Evolutionary conservation across 2,113 vertebrate species (phyloP).

Genomic region (Mastomys coucha): DNA sequence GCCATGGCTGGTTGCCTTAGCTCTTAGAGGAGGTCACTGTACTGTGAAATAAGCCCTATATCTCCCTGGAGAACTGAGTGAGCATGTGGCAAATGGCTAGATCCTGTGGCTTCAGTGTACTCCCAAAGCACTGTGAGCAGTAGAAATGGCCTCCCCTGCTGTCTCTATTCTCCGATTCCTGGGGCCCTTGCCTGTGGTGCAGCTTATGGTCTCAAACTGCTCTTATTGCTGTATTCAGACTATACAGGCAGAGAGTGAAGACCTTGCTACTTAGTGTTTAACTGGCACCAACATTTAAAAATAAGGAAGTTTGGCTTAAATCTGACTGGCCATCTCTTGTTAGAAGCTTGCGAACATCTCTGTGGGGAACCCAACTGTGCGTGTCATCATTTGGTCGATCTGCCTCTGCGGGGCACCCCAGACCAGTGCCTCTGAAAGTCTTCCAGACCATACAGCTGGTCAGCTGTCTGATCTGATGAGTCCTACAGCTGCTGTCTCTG

Average conservation of each 20-base stretch:
- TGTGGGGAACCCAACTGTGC: not conserved
- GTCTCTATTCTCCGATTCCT: not conserved
- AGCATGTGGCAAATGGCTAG: not conserved
- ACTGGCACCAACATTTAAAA: slow-evolving; percentile 2
- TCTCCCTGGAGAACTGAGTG: not conserved
- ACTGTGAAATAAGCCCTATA: not conserved
- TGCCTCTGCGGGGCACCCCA: not conserved
- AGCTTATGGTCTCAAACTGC: not conserved
- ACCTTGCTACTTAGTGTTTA: not conserved
- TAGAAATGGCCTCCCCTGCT: not conserved
- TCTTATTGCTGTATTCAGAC: not conserved
- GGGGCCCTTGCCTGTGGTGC: not conserved
- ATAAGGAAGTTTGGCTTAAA: not conserved
- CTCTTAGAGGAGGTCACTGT: not conserved
- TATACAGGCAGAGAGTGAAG: not conserved
- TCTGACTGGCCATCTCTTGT: not conserved
- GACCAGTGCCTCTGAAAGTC: not conserved
- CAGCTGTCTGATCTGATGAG: not conserved
- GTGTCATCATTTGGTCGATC: not conserved
- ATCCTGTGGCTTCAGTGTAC: not conserved
- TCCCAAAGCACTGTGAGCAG: not conserved
- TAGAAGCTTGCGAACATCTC: not conserved
- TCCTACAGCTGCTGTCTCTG: not conserved
- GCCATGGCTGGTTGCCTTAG: not conserved
- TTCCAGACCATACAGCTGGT: not conserved